Percentiles rank a stretch among this genome's conserved stretches.
Evolutionary conservation across 92 coral and sea anemone genomes (phyloP).

Genomic region (Heteractis magnifica): DNA sequence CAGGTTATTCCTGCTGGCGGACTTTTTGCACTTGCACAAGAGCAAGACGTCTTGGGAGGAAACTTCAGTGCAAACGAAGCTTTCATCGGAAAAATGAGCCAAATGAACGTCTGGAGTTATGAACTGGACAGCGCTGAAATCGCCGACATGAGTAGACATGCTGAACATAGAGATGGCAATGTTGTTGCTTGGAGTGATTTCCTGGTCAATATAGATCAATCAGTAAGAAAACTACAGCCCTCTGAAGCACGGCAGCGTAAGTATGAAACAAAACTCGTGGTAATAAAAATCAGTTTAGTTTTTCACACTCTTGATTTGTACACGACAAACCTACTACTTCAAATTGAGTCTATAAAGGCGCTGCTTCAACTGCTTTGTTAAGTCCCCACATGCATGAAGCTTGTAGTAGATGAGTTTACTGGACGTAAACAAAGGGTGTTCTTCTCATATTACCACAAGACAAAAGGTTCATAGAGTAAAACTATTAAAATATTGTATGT

Average conservation of each 20-base stretch:
- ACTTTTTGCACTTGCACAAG: constrained; percentile 82
- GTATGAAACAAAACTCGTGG: neutral
- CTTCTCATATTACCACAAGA: too few relatives aligned
- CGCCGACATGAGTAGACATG: constrained; percentile 64
- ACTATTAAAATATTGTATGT: too few relatives aligned
- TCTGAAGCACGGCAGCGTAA: constrained; percentile 76
- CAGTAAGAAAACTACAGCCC: constrained; percentile 55
- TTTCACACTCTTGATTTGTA: too few relatives aligned
- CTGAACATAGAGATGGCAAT: constrained; percentile 71
- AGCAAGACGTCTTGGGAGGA: constrained; percentile 80
- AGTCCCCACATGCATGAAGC: neutral
- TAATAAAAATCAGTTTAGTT: too few relatives aligned
- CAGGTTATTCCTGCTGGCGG: constrained; percentile 88
- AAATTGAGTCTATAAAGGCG: too few relatives aligned
- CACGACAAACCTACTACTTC: too few relatives aligned
- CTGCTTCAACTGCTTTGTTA: too few relatives aligned
- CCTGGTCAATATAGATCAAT: constrained; percentile 57
- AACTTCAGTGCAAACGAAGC: constrained; percentile 94
- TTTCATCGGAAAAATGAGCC: constrained; percentile 83
- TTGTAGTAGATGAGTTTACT: neutral
- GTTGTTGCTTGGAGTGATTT: constrained; percentile 92
- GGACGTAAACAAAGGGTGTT: too few relatives aligned
- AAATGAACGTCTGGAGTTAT: constrained; percentile 86
- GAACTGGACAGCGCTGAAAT: constrained; percentile 56
- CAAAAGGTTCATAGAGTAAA: too few relatives aligned